Evolutionary conservation across 2,797 vertebrate species (phyloP), one percentile per base, ranked within the genome.

Genomic region (Dicrostonyx torquatus): DNA sequence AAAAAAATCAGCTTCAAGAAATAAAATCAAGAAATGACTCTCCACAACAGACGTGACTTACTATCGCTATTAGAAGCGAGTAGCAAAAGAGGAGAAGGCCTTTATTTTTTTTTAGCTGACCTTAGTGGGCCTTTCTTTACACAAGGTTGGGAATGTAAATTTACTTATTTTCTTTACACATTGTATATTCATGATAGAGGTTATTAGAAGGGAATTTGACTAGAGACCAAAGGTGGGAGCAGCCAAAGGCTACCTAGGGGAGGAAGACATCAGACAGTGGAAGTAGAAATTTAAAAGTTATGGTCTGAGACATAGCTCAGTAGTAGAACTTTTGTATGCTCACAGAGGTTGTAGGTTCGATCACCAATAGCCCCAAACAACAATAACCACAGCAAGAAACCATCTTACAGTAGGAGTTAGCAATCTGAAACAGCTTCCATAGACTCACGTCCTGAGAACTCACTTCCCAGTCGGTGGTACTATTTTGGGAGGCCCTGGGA

Each of bases 71-170:
- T 68, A 70, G 89, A 93, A 95, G 76, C 53, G 68, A 68, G 84
- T 82, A 64, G 88, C 55, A 78, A 75, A 62, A 64, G 22, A 92
- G 58, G 89, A 89, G 76, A 89, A 62, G 58, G 60, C 58, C 66
- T 87, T 66, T 91, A 87, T 90, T 93, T 95, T 95, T 90, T 93
- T 95, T 95, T 50, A 96, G 80, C 48, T 60, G 53, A 17, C 40
- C 31, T 64, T 79, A 70, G 37, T 94, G 84, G 90, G 40, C 70
- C 31, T 94, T 82, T 88, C 3, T 77, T 70, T 7, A 91, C 20
- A 95, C 22, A 70, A 86, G 85, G 29, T 90, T 82, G 93, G 87
- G 37, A 87, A 89, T 85, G 37, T 86, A 70, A 68, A 66, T 90
- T 50, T 53, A 37, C 4, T 37, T 64, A 83, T 10, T 6, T 48